Evolutionary conservation across 2,888 invertebrate species (phyloP).

Genomic region (Drosophila aldrichi): DNA sequence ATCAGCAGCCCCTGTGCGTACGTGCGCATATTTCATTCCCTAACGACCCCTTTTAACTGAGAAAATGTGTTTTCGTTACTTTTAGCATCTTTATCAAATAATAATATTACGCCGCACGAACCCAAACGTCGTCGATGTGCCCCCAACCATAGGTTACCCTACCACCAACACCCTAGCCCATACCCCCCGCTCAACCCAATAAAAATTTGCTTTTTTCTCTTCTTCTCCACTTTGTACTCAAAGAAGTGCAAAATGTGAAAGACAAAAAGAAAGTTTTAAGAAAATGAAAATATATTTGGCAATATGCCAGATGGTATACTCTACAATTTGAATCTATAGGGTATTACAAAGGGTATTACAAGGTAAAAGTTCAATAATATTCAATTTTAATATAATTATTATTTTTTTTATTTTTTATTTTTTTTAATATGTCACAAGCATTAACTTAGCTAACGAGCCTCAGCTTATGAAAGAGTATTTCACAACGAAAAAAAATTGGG

Average conservation of each 20-base stretch:
- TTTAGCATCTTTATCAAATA: constrained; percentile 84
- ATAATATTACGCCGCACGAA: constrained; percentile 82
- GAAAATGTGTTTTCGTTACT: constrained; percentile 84
- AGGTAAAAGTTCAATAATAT: too few species aligned
- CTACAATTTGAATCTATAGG: neutral
- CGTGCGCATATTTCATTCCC: constrained; percentile 84
- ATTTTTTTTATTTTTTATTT: too few species aligned
- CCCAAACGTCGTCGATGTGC: constrained; percentile 75
- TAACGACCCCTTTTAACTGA: constrained; percentile 84
- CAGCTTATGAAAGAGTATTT: constrained; percentile 32
- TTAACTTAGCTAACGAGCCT: neutral
- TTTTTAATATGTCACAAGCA: too few species aligned
- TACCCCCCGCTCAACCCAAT: constrained; percentile 27
- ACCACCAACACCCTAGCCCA: constrained; percentile 8
- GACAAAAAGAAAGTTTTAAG: constrained; percentile 54
- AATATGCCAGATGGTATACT: constrained; percentile 28
- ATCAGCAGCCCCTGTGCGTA: constrained; percentile 72
- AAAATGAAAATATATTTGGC: constrained; percentile 42
- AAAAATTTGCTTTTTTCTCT: constrained; percentile 55
- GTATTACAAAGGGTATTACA: neutral
- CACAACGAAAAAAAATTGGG: constrained; percentile 40
- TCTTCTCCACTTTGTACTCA: constrained; percentile 70
- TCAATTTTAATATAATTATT: too few species aligned
- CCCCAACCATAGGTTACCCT: constrained; percentile 16
- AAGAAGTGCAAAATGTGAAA: constrained; percentile 68